A percentile compares a stretch with the other conserved stretches of the same genome.
These are phyloP conservation scores for Chelon auratus DNA, from an alignment of 2,797 vertebrate species.

Conservation along the genomic window DNA sequence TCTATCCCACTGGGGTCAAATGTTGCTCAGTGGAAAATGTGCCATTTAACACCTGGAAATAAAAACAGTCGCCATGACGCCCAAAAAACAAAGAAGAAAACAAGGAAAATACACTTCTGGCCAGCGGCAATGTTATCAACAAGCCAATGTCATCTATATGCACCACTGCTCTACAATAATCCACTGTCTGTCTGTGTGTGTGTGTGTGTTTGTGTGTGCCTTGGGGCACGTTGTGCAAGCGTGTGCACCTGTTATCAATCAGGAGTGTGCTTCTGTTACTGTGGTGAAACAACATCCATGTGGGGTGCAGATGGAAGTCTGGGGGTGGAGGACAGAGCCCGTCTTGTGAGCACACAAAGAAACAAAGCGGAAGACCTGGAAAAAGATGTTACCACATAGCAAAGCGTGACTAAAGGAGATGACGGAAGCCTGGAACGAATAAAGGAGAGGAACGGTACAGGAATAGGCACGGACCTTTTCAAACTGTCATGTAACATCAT, in stretches of 20 bases:
- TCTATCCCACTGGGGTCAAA: conserved; percentile 31
- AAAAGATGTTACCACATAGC: conserved; percentile 54
- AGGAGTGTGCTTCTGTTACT: conserved; percentile 64
- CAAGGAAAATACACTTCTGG: conserved; percentile 25
- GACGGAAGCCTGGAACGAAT: conserved; percentile 39
- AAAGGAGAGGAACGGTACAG: conserved; percentile 27
- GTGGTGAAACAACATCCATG: conserved; percentile 66
- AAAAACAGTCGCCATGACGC: not conserved
- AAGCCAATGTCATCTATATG: conserved; percentile 52
- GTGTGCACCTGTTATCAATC: conserved; percentile 74
- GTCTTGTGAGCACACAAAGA: conserved; percentile 64
- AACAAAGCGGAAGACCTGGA: conserved; percentile 56
- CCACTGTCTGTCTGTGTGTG: not conserved
- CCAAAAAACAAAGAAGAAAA: conserved; percentile 21
- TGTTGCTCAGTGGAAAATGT: conserved; percentile 47
- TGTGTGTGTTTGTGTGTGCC: not conserved
- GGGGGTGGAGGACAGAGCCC: conserved; percentile 61
- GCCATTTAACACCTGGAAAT: conserved; percentile 60
- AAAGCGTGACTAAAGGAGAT: conserved; percentile 51
- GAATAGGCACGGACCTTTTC: not conserved
- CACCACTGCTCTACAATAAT: conserved; percentile 28
- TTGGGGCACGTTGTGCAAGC: not conserved
- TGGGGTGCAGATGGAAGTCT: conserved; percentile 72
- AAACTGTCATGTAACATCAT: not conserved
- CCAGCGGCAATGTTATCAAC: conserved; percentile 28